These are phyloP conservation scores for Andricus quercusramuli DNA, from an alignment of 2,888 invertebrate species.

Conservation along the genomic window DNA sequence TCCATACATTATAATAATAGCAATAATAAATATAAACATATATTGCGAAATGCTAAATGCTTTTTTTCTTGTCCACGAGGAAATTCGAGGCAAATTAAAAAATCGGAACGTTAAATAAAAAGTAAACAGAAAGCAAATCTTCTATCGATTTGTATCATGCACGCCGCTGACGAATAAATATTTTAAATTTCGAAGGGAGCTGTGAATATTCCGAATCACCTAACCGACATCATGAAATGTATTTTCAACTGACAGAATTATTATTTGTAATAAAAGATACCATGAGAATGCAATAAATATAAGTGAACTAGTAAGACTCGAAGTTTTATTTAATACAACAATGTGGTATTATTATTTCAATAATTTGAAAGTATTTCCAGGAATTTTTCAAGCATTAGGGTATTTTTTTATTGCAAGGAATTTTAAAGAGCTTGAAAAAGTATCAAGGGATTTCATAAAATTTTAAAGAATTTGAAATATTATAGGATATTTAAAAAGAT, in stretches of 20 bases:
- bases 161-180: slow-evolving; percentile 41
- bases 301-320: not conserved
- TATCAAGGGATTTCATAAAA: too few species aligned
- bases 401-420: too few species aligned
- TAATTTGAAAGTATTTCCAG: too few species aligned
- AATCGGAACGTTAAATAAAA: slow-evolving; percentile 29
- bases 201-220: slow-evolving; percentile 32
- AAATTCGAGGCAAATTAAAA: slow-evolving; percentile 9
- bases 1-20: slow-evolving; percentile 14
- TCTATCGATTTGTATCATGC: slow-evolving; percentile 69
- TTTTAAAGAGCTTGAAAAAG: too few species aligned
- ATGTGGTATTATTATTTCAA: not conserved
- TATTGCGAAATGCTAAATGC: slow-evolving; percentile 4
- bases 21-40: slow-evolving; percentile 30
- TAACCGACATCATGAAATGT: slow-evolving; percentile 11
- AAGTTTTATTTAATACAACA: not conserved
- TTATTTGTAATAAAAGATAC: slow-evolving; percentile 31
- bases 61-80: slow-evolving; percentile 11
- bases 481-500: too few species aligned
- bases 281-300: slow-evolving; percentile 26
- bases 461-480: too few species aligned
- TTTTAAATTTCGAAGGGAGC: slow-evolving; percentile 13
- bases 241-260: slow-evolving; percentile 29
- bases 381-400: too few species aligned
- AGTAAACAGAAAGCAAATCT: slow-evolving; percentile 39